Conservation (phyloP, 2,888 invertebrate species). For the Sarcophaga variegata region DNA sequence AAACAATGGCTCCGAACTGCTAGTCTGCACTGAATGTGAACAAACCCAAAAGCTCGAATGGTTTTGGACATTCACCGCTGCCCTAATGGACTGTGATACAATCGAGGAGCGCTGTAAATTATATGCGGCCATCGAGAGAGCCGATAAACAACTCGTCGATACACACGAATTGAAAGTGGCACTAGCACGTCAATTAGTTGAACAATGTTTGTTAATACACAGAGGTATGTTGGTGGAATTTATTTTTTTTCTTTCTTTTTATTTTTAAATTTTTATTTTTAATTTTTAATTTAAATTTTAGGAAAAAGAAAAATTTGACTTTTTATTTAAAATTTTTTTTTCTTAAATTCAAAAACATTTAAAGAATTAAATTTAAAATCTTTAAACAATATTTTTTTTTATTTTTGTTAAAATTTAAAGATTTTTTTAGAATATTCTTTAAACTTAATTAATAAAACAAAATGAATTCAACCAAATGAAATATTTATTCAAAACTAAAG, state of each 20-base stretch:
- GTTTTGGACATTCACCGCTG: slow-evolving; percentile 74
- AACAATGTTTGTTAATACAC: slow-evolving; percentile 74
- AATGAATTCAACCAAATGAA: neutral
- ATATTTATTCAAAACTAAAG: slow-evolving; percentile 9
- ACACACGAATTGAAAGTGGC: slow-evolving; percentile 74
- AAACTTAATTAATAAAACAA: neutral
- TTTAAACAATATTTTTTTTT: neutral
- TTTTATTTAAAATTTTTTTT: neutral
- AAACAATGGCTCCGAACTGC: slow-evolving; percentile 72
- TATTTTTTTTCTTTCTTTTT: slow-evolving; percentile 8
- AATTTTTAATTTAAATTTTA: slow-evolving; percentile 7
- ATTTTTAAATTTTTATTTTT: neutral
- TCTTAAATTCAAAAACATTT: neutral
- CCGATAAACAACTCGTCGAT: slow-evolving; percentile 73
- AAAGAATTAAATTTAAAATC: neutral
- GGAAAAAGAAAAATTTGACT: no score
- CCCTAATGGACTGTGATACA: slow-evolving; percentile 73
- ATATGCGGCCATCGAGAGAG: slow-evolving; percentile 74
- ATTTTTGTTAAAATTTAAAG: slow-evolving; percentile 14
- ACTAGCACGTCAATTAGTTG: slow-evolving; percentile 74
- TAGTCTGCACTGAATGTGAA: slow-evolving; percentile 72
- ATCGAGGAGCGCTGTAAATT: slow-evolving; percentile 75
- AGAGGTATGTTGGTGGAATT: slow-evolving; percentile 72
- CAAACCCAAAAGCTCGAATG: slow-evolving; percentile 74
- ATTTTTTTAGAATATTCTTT: slow-evolving; percentile 34